These are phyloP conservation scores for Macropis europaea DNA, from an alignment of 2,888 invertebrate genomes.

Conservation along the genomic window DNA sequence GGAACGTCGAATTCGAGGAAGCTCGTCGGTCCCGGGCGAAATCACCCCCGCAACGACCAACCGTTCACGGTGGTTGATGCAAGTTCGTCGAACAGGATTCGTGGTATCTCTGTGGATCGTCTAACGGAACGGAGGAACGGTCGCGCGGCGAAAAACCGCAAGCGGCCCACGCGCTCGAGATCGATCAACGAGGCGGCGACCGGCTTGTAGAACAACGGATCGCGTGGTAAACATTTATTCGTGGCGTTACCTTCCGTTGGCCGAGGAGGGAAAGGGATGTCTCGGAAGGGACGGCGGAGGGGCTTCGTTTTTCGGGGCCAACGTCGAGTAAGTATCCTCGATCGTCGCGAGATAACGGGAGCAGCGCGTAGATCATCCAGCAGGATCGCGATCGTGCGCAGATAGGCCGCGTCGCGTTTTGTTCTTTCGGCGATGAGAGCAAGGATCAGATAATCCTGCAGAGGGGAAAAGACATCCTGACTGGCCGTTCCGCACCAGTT, in stretches of 20 bases:
- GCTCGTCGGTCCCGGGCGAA: too few species aligned
- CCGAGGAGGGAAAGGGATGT: slow-evolving; percentile 8
- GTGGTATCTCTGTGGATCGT: neutral
- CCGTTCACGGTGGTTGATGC: neutral
- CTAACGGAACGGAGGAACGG: slow-evolving; percentile 4
- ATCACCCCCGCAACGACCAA: neutral
- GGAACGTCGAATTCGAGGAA: too few species aligned
- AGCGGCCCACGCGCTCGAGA: neutral
- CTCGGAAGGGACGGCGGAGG: slow-evolving; percentile 16
- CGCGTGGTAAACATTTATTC: slow-evolving; percentile 44
- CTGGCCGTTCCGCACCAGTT: slow-evolving; percentile 51
- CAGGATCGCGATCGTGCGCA: slow-evolving; percentile 70
- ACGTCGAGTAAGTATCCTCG: slow-evolving; percentile 67
- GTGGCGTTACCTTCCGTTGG: slow-evolving; percentile 7
- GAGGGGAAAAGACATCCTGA: slow-evolving; percentile 37
- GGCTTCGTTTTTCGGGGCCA: slow-evolving; percentile 38
- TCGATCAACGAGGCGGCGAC: slow-evolving; percentile 42
- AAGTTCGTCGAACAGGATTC: neutral
- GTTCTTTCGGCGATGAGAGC: slow-evolving; percentile 71
- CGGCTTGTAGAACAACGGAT: slow-evolving; percentile 56
- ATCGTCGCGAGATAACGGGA: slow-evolving; percentile 64
- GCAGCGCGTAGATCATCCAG: slow-evolving; percentile 72
- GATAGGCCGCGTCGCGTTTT: slow-evolving; percentile 70
- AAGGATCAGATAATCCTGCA: slow-evolving; percentile 68
- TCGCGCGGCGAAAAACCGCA: neutral